Evolutionary conservation across 2,797 vertebrate species (phyloP).

Genomic region (Catharus ustulatus): DNA sequence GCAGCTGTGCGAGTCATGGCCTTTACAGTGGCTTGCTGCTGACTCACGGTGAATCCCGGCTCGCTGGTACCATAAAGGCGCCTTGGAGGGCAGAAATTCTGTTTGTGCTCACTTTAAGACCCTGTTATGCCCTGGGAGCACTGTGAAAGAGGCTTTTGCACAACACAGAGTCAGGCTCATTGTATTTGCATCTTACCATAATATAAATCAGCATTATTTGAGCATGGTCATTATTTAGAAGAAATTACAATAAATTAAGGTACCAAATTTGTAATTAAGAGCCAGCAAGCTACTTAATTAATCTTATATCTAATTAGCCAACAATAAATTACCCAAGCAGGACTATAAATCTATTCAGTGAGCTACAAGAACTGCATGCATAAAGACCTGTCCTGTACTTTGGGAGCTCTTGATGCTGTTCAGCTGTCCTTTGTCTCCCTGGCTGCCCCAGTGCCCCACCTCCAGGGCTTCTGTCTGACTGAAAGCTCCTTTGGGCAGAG

Average conservation of each 20-base stretch:
- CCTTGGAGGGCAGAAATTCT: conserved; percentile 43
- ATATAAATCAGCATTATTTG: conserved; percentile 28
- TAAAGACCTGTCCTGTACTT: neutral
- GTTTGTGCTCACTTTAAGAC: conserved; percentile 19
- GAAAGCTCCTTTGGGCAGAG: conserved; percentile 20
- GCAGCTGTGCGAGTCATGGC: conserved; percentile 57
- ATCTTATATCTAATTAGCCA: conserved; percentile 50
- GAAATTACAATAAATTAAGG: conserved; percentile 40
- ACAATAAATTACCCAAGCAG: conserved; percentile 38
- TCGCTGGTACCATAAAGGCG: neutral
- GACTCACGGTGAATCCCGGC: conserved; percentile 12
- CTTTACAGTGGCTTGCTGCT: conserved; percentile 13
- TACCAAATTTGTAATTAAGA: conserved; percentile 41
- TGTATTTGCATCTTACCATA: neutral
- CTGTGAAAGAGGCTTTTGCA: conserved; percentile 30
- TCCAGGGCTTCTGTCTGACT: neutral
- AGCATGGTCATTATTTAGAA: neutral
- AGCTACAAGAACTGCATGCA: neutral
- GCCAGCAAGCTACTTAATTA: conserved; percentile 45
- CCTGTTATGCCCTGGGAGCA: neutral
- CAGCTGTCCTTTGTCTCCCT: neutral
- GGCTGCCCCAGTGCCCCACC: neutral
- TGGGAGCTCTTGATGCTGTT: neutral
- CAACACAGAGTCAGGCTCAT: neutral
- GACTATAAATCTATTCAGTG: conserved; percentile 44